phyloP scores from a whole-genome alignment of 1,140 invertebrate genomes.

The Matsumurasca onukii region DNA sequence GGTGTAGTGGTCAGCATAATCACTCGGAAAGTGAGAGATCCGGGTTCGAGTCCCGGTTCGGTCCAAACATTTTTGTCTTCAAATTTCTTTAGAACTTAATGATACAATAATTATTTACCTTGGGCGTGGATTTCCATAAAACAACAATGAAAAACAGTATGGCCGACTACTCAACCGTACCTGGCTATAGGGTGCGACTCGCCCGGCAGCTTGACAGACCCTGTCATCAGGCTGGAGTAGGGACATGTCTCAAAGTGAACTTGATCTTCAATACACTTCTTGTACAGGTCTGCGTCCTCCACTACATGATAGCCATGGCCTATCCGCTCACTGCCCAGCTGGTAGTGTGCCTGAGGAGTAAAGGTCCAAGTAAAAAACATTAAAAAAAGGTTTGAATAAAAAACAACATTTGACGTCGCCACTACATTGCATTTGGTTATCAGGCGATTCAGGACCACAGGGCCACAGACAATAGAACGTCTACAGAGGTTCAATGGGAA shows the following conservation, averaged over 20 bases:
- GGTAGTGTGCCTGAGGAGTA: constrained; percentile 49
- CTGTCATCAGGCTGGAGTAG: constrained; percentile 58
- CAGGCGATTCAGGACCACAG: too few relatives aligned
- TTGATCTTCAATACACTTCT: constrained; percentile 44
- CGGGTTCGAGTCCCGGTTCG: too few relatives aligned
- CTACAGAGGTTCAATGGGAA: too few relatives aligned
- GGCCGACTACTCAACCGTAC: constrained; percentile 7
- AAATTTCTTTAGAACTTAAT: not conserved
- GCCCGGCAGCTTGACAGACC: constrained; percentile 46
- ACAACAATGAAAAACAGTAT: too few relatives aligned
- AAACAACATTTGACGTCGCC: too few relatives aligned
- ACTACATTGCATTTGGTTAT: too few relatives aligned
- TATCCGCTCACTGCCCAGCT: constrained; percentile 56
- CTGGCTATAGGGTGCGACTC: constrained; percentile 46
- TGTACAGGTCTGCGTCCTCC: constrained; percentile 53
- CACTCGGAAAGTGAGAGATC: too few relatives aligned
- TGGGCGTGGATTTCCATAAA: not conserved
- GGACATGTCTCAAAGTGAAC: constrained; percentile 61
- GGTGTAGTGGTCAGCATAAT: too few relatives aligned
- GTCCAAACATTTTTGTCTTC: too few relatives aligned
- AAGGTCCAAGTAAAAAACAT: not conserved
- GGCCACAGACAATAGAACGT: too few relatives aligned
- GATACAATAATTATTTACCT: not conserved
- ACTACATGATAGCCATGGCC: constrained; percentile 62
- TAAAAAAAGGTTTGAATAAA: too few relatives aligned